Base-by-base conservation (phyloP, 2,797 vertebrate genomes). In the Gobionotothen gibberifrons region DNA sequence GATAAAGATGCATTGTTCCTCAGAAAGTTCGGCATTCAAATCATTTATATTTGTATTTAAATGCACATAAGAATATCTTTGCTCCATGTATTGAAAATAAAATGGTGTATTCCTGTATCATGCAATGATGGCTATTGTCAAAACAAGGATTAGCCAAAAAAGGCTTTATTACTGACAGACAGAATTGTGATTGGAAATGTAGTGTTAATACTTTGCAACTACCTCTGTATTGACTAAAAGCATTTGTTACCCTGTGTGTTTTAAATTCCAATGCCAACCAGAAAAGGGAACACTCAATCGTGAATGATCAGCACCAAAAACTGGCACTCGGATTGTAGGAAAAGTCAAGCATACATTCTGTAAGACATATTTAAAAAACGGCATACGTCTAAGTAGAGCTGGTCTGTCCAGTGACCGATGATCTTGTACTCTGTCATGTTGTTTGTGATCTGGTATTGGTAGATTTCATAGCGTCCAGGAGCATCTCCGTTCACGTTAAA, bases 401-500 rank as follows among this genome's bases (percentile, higher is more conserved):
- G 95, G 83, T 99, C 96, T 0, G 95, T 96, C 97, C 97, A 99
- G 47, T 96, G 93, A 59, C 97, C 97, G 0, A 99, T 97, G 89
- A 96, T 96, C 91, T 95, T 97, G 93, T 99, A 99, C 79, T 97
- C 96, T 0, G 93, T 93, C 0, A 92, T 95, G 81, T 91, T 93
- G 14, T 96, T 97, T 74, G 90, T 94, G 49, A 97, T 94, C 93
- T 99, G 97, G 89, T 99, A 99, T 84, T 99, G 97, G 90, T 97
- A 99, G 92, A 99, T 97, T 86, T 98, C 97, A 0, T 99, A 99
- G 55, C 97, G 97, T 14, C 97, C 97, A 0, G 97, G 97, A 0
- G 97, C 96, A 0, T 99, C 97, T 56, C 97, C 97, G 0, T 99
- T 98, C 90, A 97, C 95, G 0, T 98, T 99, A 92, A 98, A 99